phyloP scores from a whole-genome alignment of 2,797 vertebrate species.

The Tapera naevia region DNA sequence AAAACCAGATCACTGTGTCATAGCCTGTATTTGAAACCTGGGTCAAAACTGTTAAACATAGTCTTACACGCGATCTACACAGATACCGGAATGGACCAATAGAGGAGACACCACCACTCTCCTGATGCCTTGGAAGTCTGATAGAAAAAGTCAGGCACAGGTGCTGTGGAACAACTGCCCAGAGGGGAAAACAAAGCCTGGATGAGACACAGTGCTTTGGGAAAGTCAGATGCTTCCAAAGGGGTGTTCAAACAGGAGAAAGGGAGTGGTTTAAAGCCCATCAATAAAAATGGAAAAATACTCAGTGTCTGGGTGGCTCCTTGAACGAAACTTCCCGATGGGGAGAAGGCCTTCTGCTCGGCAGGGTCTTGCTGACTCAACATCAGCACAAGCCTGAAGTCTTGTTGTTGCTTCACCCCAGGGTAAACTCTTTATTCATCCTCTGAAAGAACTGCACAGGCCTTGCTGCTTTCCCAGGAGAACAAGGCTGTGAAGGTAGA shows the following conservation, averaged over 20 bases:
- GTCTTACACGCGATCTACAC: not conserved
- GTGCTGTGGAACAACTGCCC: not conserved
- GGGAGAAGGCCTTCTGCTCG: not conserved
- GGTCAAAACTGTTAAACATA: not conserved
- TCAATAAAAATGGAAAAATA: not conserved
- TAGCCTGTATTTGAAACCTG: not conserved
- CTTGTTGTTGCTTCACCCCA: no score
- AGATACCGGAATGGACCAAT: not conserved
- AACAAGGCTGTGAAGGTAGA: not conserved
- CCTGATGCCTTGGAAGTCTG: not conserved
- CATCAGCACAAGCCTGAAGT: not conserved
- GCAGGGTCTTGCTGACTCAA: not conserved
- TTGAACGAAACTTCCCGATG: not conserved
- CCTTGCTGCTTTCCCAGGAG: not conserved
- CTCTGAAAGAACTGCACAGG: not conserved
- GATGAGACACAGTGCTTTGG: not conserved
- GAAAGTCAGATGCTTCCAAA: not conserved
- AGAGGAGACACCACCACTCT: not conserved
- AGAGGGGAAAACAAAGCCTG: not conserved
- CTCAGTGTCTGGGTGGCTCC: not conserved
- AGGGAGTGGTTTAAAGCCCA: not conserved
- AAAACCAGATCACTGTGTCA: not conserved
- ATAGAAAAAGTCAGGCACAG: not conserved
- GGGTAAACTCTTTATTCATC: not conserved
- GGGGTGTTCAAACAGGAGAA: not conserved